Percentiles rank a stretch among this genome's conserved stretches.
Evolutionary conservation across 2,888 invertebrate species (phyloP).

Genomic region (Clivina fossor): DNA sequence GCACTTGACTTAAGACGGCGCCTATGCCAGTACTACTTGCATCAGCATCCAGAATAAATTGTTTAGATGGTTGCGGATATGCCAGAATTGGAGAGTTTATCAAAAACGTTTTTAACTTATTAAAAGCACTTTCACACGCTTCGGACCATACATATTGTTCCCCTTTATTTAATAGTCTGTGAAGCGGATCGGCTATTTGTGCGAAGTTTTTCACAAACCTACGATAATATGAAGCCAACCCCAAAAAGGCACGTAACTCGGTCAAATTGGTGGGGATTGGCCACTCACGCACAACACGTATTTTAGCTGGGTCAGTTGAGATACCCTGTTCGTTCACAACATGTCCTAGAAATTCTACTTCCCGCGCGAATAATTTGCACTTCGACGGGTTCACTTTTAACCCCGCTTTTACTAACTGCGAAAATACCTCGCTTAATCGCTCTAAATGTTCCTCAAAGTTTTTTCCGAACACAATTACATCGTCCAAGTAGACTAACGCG

Average conservation of each 20-base stretch:
- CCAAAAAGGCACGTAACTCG: constrained; percentile 40
- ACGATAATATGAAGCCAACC: constrained; percentile 42
- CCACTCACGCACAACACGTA: constrained; percentile 7
- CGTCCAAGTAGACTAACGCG: constrained; percentile 34
- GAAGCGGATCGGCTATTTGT: constrained; percentile 30
- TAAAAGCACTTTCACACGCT: constrained; percentile 37
- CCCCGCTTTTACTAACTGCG: constrained; percentile 32
- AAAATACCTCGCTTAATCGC: constrained; percentile 34
- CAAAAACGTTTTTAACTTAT: neutral
- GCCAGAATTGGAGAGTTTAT: neutral
- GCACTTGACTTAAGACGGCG: constrained; percentile 14
- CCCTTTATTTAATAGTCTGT: constrained; percentile 36
- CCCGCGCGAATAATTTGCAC: constrained; percentile 34
- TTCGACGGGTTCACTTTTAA: constrained; percentile 38
- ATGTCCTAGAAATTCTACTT: constrained; percentile 37
- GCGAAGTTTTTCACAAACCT: neutral
- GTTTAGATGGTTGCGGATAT: constrained; percentile 5
- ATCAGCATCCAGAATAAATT: constrained; percentile 18
- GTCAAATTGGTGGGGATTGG: constrained; percentile 36
- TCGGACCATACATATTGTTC: constrained; percentile 25
- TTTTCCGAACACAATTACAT: constrained; percentile 22
- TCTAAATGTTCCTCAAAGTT: constrained; percentile 34
- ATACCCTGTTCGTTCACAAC: neutral
- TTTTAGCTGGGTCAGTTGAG: constrained; percentile 4
- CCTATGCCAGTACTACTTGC: constrained; percentile 15